Percentiles rank a stretch among this genome's conserved stretches.
Evolutionary conservation across 2,113 vertebrate genomes (phyloP).

Genomic region (Callaeas wilsoni): DNA sequence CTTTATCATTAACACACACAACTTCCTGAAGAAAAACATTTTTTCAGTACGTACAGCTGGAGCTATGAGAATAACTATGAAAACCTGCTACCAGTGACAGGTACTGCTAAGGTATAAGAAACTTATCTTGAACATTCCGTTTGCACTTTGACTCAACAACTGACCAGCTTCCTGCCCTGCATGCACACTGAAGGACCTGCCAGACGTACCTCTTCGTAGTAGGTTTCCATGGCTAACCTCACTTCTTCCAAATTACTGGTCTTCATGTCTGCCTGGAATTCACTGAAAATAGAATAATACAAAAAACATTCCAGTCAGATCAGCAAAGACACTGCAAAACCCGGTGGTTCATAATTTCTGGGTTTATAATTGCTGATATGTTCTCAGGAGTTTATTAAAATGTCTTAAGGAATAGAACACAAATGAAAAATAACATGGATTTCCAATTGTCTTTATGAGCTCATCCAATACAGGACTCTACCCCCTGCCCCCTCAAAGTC

Average conservation of each 20-base stretch:
- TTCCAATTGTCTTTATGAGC: background rate
- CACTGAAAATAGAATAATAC: slow-evolving; percentile 66
- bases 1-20: background rate
- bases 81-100: background rate
- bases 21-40: background rate
- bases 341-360: background rate
- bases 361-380: background rate
- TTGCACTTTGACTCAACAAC: background rate
- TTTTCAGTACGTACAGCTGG: background rate
- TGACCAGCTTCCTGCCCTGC: background rate
- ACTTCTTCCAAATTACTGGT: slow-evolving; percentile 85
- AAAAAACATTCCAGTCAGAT: background rate
- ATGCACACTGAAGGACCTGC: background rate
- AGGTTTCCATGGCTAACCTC: slow-evolving; percentile 82
- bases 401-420: background rate
- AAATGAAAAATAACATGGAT: background rate
- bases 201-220: slow-evolving; percentile 82
- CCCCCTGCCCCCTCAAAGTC: background rate
- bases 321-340: background rate
- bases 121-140: background rate
- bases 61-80: background rate
- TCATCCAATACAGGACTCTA: background rate
- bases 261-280: slow-evolving; percentile 85
- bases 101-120: background rate
- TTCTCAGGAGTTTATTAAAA: background rate